Evolutionary conservation across 2,797 vertebrate genomes (phyloP).

Genomic region (Macroramphosus scolopax): DNA sequence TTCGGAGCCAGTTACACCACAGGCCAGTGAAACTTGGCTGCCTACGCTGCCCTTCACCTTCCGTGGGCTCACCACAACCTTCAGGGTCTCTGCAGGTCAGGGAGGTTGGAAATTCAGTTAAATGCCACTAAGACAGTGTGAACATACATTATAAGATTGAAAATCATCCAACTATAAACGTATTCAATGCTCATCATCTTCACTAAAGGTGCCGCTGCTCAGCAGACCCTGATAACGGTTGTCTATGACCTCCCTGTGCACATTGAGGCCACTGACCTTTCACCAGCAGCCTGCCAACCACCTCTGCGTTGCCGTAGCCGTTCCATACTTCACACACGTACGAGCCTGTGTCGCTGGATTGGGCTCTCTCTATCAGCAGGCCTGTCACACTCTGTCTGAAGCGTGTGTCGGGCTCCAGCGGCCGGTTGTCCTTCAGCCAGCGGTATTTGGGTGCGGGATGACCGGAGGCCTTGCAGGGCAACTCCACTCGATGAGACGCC

Average conservation of each 20-base stretch:
- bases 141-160: no score
- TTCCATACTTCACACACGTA: slow-evolving; percentile 99
- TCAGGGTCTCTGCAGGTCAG: slow-evolving; percentile 83
- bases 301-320: slow-evolving; percentile 91
- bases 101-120: neutral
- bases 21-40: slow-evolving; percentile 95
- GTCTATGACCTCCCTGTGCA: no score
- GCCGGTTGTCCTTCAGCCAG: slow-evolving; percentile 96
- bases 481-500: slow-evolving; percentile 91
- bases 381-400: slow-evolving; percentile 92
- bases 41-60: slow-evolving; percentile 97
- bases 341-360: slow-evolving; percentile 87
- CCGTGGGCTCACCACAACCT: slow-evolving; percentile 89
- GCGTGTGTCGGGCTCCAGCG: slow-evolving; percentile 92
- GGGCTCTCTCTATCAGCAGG: slow-evolving; percentile 89
- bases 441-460: slow-evolving; percentile 94
- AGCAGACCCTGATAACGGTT: no score
- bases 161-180: no score
- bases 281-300: slow-evolving; percentile 87
- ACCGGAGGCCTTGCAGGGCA: slow-evolving; percentile 96
- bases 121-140: no score
- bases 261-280: slow-evolving; percentile 98
- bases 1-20: slow-evolving; percentile 88
- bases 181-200: no score
- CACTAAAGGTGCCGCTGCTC: no score